Percentiles rank a stretch among this genome's conserved stretches.
These are phyloP conservation scores for Chydorus sphaericus DNA, from an alignment of 2,888 invertebrate species.

Conservation along the genomic window DNA sequence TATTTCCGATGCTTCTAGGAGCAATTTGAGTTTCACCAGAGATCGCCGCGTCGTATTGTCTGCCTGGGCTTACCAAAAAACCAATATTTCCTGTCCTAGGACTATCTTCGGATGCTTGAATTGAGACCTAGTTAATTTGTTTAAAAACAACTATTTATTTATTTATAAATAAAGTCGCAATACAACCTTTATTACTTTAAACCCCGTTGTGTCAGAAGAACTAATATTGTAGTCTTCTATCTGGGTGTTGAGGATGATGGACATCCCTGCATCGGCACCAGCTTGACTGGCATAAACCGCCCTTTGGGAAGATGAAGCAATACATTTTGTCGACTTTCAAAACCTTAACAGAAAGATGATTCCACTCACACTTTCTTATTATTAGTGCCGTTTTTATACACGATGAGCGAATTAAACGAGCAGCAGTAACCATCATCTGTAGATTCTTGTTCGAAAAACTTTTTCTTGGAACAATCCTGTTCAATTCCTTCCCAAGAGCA, in stretches of 20 bases:
- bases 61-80: conserved; percentile 13
- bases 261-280: conserved; percentile 7
- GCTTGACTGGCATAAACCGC: not conserved
- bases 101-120: conserved; percentile 12
- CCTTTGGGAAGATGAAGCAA: not conserved
- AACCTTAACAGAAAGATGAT: no score
- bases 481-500: conserved; percentile 14
- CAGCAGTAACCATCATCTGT: conserved; percentile 16
- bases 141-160: not conserved
- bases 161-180: not conserved
- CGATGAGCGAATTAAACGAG: conserved; percentile 12
- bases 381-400: not conserved
- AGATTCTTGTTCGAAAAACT: conserved; percentile 12
- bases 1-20: not conserved
- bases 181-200: conserved; percentile 12
- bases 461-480: conserved; percentile 5
- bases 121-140: no score
- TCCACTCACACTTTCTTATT: not conserved
- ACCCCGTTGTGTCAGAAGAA: conserved; percentile 11
- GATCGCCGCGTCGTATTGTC: not conserved
- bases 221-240: conserved; percentile 12
- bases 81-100: conserved; percentile 6
- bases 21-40: not conserved
- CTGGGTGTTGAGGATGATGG: conserved; percentile 5
- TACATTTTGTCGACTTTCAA: no score